Evolutionary conservation across 2,113 vertebrate species (phyloP).

Genomic region (Dicrurus megarhynchus): DNA sequence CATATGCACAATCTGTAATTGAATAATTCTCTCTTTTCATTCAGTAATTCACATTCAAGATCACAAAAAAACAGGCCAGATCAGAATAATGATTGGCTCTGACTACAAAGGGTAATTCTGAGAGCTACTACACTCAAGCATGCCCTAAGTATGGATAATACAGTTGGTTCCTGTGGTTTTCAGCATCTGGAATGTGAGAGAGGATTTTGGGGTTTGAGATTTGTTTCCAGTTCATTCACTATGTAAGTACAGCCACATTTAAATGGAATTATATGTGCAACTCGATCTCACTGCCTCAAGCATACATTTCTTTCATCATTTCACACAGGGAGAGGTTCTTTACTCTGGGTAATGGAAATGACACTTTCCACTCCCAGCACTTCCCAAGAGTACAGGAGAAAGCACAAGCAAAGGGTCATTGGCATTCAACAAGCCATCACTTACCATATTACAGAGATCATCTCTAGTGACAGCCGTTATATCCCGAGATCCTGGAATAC

Average conservation of each 20-base stretch:
- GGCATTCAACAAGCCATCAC: background rate
- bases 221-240: background rate
- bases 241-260: conserved; percentile 10
- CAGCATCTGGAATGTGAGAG: background rate
- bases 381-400: background rate
- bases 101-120: conserved; percentile 22
- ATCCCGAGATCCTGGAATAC: background rate
- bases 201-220: background rate
- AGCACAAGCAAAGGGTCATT: background rate
- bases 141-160: background rate
- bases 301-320: background rate
- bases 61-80: background rate
- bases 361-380: background rate
- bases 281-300: background rate
- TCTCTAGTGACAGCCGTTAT: background rate
- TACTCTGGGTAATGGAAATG: background rate
- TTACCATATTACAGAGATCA: background rate
- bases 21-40: background rate
- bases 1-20: background rate
- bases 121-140: background rate
- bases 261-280: background rate
- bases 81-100: conserved; percentile 12
- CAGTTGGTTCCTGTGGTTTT: conserved; percentile 6
- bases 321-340: background rate
- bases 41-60: background rate